These are phyloP conservation scores for Drosophila ananassae DNA, from an alignment of 1,140 invertebrate species.

Conservation along the genomic window DNA sequence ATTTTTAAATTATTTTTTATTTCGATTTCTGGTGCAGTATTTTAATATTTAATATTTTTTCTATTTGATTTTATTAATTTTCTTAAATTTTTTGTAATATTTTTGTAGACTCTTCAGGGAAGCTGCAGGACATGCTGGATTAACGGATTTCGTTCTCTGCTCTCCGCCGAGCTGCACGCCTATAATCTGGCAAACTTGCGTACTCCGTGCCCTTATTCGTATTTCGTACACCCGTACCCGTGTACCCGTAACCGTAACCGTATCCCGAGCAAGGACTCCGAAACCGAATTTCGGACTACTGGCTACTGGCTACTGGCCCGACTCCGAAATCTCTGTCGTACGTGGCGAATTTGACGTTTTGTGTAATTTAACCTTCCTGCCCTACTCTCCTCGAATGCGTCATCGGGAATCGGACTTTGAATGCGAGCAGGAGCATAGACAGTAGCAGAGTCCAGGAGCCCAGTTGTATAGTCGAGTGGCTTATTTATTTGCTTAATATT, in stretches of 20 bases:
- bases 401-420: constrained; percentile 56
- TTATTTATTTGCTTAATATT: constrained; percentile 65
- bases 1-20: constrained; percentile 36
- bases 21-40: constrained; percentile 2
- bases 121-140: neutral
- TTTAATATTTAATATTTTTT: constrained; percentile 1
- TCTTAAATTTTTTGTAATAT: neutral
- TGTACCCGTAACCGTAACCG: neutral
- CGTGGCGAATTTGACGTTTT: constrained; percentile 65
- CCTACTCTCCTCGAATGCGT: constrained; percentile 79
- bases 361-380: constrained; percentile 83
- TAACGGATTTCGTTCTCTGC: constrained; percentile 6
- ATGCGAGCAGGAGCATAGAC: neutral
- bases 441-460: neutral
- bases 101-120: neutral
- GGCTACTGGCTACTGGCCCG: neutral
- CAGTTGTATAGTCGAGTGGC: constrained; percentile 22
- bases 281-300: constrained; percentile 35
- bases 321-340: constrained; percentile 51
- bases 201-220: constrained; percentile 14
- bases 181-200: constrained; percentile 27
- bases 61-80: neutral
- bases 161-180: constrained; percentile 13
- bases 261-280: constrained; percentile 27
- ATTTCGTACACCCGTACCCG: neutral